A percentile compares a stretch with the other conserved stretches of the same genome.
These are phyloP conservation scores for Patella vulgata DNA, from an alignment of 1,140 invertebrate genomes.

Conservation along the genomic window DNA sequence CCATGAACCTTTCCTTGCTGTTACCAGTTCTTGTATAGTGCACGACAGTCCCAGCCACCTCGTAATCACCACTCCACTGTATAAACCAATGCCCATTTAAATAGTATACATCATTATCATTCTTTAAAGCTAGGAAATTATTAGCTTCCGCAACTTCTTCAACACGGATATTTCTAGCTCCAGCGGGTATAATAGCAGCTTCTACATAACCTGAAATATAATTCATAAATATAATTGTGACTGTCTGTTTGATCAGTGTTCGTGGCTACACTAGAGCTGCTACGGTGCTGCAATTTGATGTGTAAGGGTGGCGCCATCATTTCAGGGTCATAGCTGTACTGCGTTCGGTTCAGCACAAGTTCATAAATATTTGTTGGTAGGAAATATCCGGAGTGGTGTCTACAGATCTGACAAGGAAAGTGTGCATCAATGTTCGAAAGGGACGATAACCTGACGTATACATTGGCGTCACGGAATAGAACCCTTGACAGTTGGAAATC, in stretches of 20 bases:
- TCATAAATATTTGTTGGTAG: background rate
- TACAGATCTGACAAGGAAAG: too few species aligned
- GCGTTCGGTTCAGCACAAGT: background rate
- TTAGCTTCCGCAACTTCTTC: conserved; percentile 82
- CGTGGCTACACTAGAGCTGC: too few species aligned
- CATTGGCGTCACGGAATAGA: too few species aligned
- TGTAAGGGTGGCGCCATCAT: too few species aligned
- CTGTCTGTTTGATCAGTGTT: too few species aligned
- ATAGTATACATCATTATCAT: conserved; percentile 78
- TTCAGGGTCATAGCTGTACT: too few species aligned
- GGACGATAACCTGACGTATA: too few species aligned
- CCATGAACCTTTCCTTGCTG: conserved; percentile 79
- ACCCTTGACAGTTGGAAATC: too few species aligned
- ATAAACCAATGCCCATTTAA: conserved; percentile 87
- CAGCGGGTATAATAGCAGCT: conserved; percentile 81
- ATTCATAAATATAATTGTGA: background rate
- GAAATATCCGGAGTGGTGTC: too few species aligned
- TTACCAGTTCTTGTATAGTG: conserved; percentile 84
- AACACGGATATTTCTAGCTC: conserved; percentile 83
- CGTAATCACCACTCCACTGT: conserved; percentile 83
- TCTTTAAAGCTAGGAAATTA: conserved; percentile 84
- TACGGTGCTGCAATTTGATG: too few species aligned
- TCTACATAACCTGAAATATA: conserved; percentile 69
- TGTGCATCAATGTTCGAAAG: too few species aligned
- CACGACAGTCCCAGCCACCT: conserved; percentile 82